Conservation (phyloP, 2,888 invertebrate species). For the Drosophila barbarae region DNA sequence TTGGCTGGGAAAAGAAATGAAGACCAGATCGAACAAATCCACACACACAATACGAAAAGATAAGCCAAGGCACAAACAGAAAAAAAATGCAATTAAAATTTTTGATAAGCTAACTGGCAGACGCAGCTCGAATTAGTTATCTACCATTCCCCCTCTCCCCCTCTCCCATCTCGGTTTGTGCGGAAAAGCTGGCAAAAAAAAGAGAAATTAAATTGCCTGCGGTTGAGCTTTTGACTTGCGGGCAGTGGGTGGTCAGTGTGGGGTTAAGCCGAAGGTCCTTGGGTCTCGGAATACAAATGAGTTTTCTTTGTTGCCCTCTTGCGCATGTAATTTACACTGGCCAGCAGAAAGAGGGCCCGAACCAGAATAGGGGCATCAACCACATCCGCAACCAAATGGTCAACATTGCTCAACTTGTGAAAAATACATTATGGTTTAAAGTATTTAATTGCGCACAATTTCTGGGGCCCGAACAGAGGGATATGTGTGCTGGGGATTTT, state of each 20-base stretch:
- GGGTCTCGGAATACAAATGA: slow-evolving; percentile 55
- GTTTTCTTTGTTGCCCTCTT: slow-evolving; percentile 54
- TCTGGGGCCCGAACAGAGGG: slow-evolving; percentile 43
- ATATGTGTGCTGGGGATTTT: slow-evolving; percentile 17
- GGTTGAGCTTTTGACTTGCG: slow-evolving; percentile 69
- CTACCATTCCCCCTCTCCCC: slow-evolving; percentile 16
- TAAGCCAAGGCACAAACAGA: slow-evolving; percentile 29
- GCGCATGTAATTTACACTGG: slow-evolving; percentile 60
- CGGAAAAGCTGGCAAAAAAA: slow-evolving; percentile 3
- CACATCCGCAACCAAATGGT: slow-evolving; percentile 69
- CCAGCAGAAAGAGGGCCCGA: neutral
- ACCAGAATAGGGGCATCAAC: slow-evolving; percentile 33
- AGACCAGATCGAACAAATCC: slow-evolving; percentile 34
- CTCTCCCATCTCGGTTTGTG: neutral
- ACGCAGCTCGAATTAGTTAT: slow-evolving; percentile 58
- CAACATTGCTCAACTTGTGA: slow-evolving; percentile 73
- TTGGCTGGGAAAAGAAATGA: slow-evolving; percentile 18
- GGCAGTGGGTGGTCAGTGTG: slow-evolving; percentile 27
- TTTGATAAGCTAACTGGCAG: slow-evolving; percentile 60
- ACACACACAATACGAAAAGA: slow-evolving; percentile 31
- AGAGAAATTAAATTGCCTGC: slow-evolving; percentile 67
- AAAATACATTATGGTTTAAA: slow-evolving; percentile 71
- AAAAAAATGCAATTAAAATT: slow-evolving; percentile 66
- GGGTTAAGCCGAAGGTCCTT: slow-evolving; percentile 32
- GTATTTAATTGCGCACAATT: slow-evolving; percentile 71